Percentiles rank a stretch among this genome's conserved stretches.
phyloP scores from a whole-genome alignment of 2,888 invertebrate genomes.

The Metalampra italica region DNA sequence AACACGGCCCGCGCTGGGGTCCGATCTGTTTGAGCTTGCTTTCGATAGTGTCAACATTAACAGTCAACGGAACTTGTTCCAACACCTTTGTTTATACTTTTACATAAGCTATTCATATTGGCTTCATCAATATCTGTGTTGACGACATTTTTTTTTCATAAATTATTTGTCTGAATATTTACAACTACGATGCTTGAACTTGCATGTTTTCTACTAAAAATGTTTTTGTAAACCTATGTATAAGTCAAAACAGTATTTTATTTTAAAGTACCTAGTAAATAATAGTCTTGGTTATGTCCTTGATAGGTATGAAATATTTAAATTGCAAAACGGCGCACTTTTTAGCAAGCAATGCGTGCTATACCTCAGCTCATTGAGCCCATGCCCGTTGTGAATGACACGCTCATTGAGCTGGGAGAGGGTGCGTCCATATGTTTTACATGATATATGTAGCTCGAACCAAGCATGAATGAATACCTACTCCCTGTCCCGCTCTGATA shows the following conservation, averaged over 20 bases:
- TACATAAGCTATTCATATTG: constrained; percentile 27
- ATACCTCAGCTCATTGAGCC: constrained; percentile 39
- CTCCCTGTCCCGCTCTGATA: constrained; percentile 25
- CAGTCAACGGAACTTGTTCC: constrained; percentile 62
- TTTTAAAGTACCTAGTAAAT: too few relatives aligned
- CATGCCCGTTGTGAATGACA: constrained; percentile 30
- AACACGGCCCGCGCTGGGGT: constrained; percentile 33
- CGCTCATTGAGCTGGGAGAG: constrained; percentile 28
- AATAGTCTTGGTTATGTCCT: too few relatives aligned
- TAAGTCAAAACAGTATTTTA: too few relatives aligned
- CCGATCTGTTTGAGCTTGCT: constrained; percentile 62
- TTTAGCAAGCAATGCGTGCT: background rate
- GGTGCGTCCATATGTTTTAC: constrained; percentile 39
- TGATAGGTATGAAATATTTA: too few relatives aligned
- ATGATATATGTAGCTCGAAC: constrained; percentile 9
- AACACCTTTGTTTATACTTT: constrained; percentile 54
- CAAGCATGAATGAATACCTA: constrained; percentile 40
- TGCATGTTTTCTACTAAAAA: too few relatives aligned
- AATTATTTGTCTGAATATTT: too few relatives aligned
- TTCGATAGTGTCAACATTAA: constrained; percentile 72
- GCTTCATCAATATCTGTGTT: constrained; percentile 18
- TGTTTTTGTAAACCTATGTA: too few relatives aligned
- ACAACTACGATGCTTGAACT: too few relatives aligned
- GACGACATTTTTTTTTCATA: too few relatives aligned
- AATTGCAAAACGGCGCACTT: too few relatives aligned